Percentiles rank a stretch among this genome's conserved stretches.
Conservation (phyloP, 2,113 vertebrate species). For the Perca flavescens region DNA sequence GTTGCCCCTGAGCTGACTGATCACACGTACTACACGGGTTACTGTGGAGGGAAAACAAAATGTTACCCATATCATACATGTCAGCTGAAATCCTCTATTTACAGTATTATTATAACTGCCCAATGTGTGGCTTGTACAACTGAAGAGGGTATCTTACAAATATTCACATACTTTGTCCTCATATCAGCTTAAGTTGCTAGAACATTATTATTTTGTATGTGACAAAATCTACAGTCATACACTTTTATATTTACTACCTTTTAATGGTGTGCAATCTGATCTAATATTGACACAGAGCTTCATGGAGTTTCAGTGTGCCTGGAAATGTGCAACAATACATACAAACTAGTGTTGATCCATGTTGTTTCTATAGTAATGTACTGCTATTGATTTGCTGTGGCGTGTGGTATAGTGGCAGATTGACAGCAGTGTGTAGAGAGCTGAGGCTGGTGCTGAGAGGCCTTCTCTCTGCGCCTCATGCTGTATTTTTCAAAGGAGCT, state of each 20-base stretch:
- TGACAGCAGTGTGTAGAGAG: constrained; percentile 24
- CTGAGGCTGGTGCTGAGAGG: constrained; percentile 39
- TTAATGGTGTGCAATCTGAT: neutral
- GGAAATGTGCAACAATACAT: neutral
- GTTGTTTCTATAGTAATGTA: constrained; percentile 37
- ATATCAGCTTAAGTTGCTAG: neutral
- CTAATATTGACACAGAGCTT: neutral
- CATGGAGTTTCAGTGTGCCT: neutral
- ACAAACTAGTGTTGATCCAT: constrained; percentile 20
- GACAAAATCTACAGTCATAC: neutral
- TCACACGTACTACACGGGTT: constrained; percentile 88
- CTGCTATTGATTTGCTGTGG: constrained; percentile 24
- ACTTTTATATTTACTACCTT: neutral
- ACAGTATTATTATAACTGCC: neutral
- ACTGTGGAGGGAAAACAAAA: constrained; percentile 72
- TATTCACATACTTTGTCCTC: neutral
- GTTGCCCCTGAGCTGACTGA: constrained; percentile 91
- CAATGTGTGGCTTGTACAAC: neutral
- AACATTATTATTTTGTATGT: neutral
- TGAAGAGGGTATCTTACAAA: neutral
- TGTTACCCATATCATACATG: neutral
- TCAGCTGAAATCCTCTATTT: neutral
- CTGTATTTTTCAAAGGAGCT: constrained; percentile 53
- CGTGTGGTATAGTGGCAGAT: neutral
- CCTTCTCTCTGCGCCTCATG: constrained; percentile 51